Base-by-base conservation (phyloP, 1,140 invertebrate species). In the Zaprionus nigranus region DNA sequence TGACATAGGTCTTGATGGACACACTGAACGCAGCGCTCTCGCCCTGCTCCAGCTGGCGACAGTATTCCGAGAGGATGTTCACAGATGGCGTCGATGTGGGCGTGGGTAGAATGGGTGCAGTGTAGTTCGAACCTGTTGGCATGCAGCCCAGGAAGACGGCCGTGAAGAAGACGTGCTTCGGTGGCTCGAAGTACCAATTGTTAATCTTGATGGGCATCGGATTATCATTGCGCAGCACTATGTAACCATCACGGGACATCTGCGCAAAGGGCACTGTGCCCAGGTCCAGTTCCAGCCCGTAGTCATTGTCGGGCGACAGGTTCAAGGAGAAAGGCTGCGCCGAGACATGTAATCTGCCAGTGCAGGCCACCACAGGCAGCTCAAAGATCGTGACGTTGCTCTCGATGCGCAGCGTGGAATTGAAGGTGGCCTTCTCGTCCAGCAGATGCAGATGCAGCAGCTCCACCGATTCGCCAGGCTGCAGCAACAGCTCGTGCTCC, bases 11-110 rank as follows among this genome's bases (percentile, higher is more conserved):
- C 75, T 95, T 94, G 3, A 97, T 94, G 79, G 95, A 95, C 36
- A 97, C 93, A 75, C 95, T 94, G 84, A 97, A 96, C 43, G 97
- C 95, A 94, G 72, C 95, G 93, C 58, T 96, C 94, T 91, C 86
- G 13, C 80, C 81, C 2, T 77, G 36, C 0, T 70, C 36, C 12
- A 92, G 2, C 5, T 90, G 40, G 40, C 40, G 40, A 46, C 40
- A 46, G 7, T 17, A 46, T 1, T 46, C 40, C 2, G 6, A 17
- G 0, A 46, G 40, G n/a, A 46, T 46, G 75, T 0, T 72, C 58
- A 34, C 83, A 85, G 26, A 85, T 60, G 9, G 15, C 4, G 38
- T 40, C 26, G 5, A 13, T n/a, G 24, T 34, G 22, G 22, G 26
- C 28, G 6, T 58, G 30, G 9, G 30, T 3, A 34, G 30, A 9